These are phyloP conservation scores for Euproctis similis DNA, from an alignment of 2,888 invertebrate species.

Conservation along the genomic window DNA sequence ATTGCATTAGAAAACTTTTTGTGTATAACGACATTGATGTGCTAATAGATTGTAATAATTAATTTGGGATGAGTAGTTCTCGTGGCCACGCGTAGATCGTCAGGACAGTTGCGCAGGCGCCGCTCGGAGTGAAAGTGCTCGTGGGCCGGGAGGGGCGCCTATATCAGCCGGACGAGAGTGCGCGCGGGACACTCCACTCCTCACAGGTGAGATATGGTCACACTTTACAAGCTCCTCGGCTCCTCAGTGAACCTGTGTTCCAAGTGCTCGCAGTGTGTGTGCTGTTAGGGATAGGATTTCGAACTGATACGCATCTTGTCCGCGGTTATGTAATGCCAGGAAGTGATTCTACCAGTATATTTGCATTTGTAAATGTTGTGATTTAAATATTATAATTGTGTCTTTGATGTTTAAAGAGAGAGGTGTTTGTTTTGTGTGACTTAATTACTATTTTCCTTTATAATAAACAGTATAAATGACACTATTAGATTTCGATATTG, in stretches of 20 bases:
- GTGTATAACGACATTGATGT: no score
- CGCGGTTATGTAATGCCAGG: slow-evolving; percentile 26
- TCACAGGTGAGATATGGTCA: slow-evolving; percentile 51
- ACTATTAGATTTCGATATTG: no score
- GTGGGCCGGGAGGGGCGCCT: slow-evolving; percentile 42
- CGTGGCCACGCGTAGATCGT: slow-evolving; percentile 34
- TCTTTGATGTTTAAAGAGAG: no score
- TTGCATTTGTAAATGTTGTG: neutral
- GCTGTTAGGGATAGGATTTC: slow-evolving; percentile 28
- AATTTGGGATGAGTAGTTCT: slow-evolving; percentile 25
- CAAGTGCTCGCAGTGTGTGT: slow-evolving; percentile 27
- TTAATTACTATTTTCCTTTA: no score
- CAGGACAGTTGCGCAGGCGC: slow-evolving; percentile 54
- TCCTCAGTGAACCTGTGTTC: slow-evolving; percentile 26
- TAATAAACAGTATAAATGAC: no score
- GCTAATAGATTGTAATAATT: slow-evolving; percentile 9
- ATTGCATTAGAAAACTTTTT: slow-evolving; percentile 1
- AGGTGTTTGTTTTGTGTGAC: no score
- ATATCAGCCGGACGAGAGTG: slow-evolving; percentile 45
- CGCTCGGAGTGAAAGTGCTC: slow-evolving; percentile 50
- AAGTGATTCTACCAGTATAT: slow-evolving; percentile 14
- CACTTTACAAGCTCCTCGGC: slow-evolving; percentile 14
- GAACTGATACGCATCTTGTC: slow-evolving; percentile 22
- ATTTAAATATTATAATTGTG: neutral
- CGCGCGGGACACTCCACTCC: slow-evolving; percentile 63